Conservation (phyloP, 1,140 invertebrate species). For the Acromyrmex echinatior region DNA sequence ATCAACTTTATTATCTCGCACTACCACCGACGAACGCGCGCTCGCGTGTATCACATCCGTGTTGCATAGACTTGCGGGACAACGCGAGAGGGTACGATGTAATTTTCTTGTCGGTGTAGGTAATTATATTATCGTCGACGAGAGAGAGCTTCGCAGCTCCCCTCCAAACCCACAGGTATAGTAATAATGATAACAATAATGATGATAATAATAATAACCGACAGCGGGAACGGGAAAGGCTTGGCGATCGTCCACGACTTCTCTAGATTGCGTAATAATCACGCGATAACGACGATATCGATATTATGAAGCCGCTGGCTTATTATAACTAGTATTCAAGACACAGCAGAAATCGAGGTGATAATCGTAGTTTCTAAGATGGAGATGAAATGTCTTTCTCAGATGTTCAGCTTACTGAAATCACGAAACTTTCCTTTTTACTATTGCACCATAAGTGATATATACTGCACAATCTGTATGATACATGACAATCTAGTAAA, state of each 20-base stretch:
- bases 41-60: background rate
- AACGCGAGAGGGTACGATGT: constrained; percentile 81
- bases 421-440: background rate
- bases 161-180: constrained; percentile 30
- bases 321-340: constrained; percentile 16
- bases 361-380: constrained; percentile 9
- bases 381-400: background rate
- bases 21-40: constrained; percentile 66
- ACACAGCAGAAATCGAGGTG: background rate
- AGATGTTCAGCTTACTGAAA: background rate
- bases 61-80: constrained; percentile 73
- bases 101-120: constrained; percentile 83
- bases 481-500: background rate
- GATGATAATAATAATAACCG: constrained; percentile 71
- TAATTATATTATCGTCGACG: constrained; percentile 72
- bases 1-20: constrained; percentile 87
- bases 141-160: constrained; percentile 18
- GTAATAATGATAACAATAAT: constrained; percentile 70
- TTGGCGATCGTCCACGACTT: constrained; percentile 66
- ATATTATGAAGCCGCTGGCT: constrained; percentile 41
- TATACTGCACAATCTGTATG: background rate
- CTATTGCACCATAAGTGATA: background rate
- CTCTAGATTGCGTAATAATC: constrained; percentile 44
- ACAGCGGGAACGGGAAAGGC: background rate
- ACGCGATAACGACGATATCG: constrained; percentile 25